Evolutionary conservation across 2,113 vertebrate species (phyloP).

Genomic region (Aegotheles bennettii): DNA sequence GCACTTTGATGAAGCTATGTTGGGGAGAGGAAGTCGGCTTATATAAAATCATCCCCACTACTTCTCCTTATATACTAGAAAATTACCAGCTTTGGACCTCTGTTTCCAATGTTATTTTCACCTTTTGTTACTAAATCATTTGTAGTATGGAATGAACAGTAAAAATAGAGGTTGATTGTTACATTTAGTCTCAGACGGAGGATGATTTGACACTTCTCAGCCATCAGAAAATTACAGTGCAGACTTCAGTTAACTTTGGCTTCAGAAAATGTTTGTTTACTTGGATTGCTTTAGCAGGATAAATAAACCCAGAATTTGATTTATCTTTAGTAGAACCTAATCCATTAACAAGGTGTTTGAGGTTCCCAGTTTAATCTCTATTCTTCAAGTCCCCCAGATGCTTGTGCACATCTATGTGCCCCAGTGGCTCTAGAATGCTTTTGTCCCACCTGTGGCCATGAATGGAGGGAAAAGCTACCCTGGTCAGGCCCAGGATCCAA

Average conservation of each 20-base stretch:
- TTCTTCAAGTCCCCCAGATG: background rate
- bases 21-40: background rate
- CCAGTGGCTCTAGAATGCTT: background rate
- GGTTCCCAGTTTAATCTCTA: background rate
- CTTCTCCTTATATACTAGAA: constrained; percentile 1
- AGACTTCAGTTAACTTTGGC: background rate
- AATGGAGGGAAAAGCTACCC: background rate
- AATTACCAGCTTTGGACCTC: constrained; percentile 6
- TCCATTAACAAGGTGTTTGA: background rate
- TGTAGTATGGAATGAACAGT: background rate
- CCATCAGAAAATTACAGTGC: background rate
- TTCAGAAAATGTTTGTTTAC: background rate
- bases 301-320: background rate
- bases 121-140: background rate
- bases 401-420: accelerated
- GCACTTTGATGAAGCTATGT: constrained; percentile 39
- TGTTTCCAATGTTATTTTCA: constrained; percentile 19
- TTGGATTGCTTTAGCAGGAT: background rate
- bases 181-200: background rate
- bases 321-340: background rate
- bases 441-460: accelerated
- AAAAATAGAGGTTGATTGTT: background rate
- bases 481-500: background rate
- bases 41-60: background rate
- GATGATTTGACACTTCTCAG: background rate